Evolutionary conservation across 2,113 vertebrate species (phyloP), one percentile per base, ranked within the genome.

Genomic region (Prunella fulvescens): DNA sequence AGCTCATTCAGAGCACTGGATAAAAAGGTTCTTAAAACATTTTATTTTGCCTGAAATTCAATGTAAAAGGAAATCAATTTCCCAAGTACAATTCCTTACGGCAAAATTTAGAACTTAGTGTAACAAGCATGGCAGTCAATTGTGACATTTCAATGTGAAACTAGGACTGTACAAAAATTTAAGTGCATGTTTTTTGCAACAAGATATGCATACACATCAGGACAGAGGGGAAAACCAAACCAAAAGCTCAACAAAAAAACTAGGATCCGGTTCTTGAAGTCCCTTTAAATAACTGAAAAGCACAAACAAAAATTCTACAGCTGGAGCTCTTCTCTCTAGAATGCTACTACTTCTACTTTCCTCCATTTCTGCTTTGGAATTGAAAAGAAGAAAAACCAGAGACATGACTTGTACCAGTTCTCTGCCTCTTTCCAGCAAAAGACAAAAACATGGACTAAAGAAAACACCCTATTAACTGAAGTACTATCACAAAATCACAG

Each of bases 101-200:
- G 89, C 66, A 95, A 87, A 84, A 82, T 40, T 86, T 48, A 73
- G 62, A 95, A 91, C 54, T 82, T 47, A 54, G 20, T 78, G 45
- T 87, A 91, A 95, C 89, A 97, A 83, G 69, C 91, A 93, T 22
- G 66, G 90, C 91, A 92, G 91, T 95, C 58, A 90, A n/a, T 29
- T 92, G 33, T 82, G 71, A 80, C 70, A 95, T 97, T 96, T 96
- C 94, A 93, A 93, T 93, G 67, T 96, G 87, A 96, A 96, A 94
- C 81, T 93, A 92, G 67, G 60, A 67, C 83, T 93, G 56, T 81
- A 92, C 51, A 91, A 91, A 92, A 94, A 88, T 11, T 33, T 47
- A 76, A 72, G 33, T 66, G 84, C 58, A 17, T 76, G 58, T 54
- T 89, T 94, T 82, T 87, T 73, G 53, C 50, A 91, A 82, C 12